Evolutionary conservation across 2,797 vertebrate species (phyloP).

Genomic region (Pseudomugil tenellus): DNA sequence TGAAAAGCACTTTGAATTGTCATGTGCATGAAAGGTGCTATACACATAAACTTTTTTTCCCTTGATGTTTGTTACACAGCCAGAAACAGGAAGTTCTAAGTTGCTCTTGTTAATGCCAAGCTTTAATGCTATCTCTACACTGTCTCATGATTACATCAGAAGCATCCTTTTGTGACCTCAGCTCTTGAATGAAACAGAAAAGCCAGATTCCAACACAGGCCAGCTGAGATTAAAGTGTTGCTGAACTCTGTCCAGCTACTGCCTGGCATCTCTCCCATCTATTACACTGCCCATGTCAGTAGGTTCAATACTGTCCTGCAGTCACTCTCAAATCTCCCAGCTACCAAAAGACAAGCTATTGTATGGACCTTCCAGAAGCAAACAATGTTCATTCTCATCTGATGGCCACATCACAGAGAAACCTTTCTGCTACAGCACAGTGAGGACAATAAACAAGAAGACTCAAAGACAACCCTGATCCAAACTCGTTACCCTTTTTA

Average conservation of each 20-base stretch:
- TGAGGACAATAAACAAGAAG: conserved; percentile 58
- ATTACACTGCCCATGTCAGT: conserved; percentile 61
- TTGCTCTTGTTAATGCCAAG: too few species aligned
- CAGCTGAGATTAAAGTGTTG: conserved; percentile 19
- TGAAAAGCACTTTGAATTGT: too few species aligned
- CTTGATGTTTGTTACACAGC: too few species aligned
- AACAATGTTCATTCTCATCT: conserved; percentile 75
- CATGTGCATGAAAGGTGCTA: too few species aligned
- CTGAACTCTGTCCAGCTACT: conserved; percentile 32
- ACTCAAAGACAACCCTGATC: conserved; percentile 9
- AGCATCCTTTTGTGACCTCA: too few species aligned
- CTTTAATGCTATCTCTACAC: too few species aligned
- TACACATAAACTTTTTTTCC: too few species aligned
- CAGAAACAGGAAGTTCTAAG: too few species aligned
- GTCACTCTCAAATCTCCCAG: conserved; percentile 42
- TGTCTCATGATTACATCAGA: too few species aligned
- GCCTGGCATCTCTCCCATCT: conserved; percentile 67
- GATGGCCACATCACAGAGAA: conserved; percentile 54
- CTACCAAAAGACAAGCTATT: conserved; percentile 63
- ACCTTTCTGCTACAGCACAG: conserved; percentile 58
- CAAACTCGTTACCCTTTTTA: neutral
- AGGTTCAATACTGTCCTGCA: conserved; percentile 61
- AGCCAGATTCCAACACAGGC: neutral
- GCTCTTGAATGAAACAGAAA: too few species aligned
- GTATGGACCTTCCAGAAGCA: conserved; percentile 58